Evolutionary conservation across 2,113 vertebrate genomes (phyloP).

Genomic region (Dendrocopos noguchii): DNA sequence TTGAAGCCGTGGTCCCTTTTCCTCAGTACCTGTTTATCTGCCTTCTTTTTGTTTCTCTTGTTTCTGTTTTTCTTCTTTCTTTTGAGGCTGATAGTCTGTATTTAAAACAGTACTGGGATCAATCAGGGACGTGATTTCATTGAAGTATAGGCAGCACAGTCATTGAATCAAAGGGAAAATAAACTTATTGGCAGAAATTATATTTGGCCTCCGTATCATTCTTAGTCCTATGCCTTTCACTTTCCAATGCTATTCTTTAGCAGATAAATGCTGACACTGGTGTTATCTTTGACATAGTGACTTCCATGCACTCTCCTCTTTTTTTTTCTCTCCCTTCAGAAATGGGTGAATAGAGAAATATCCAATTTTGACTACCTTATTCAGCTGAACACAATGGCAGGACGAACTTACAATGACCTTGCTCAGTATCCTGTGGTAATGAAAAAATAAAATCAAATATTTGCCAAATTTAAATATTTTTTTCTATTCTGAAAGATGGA

Average conservation of each 20-base stretch:
- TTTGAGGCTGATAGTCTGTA: background rate
- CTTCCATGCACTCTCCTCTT: background rate
- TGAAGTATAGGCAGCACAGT: background rate
- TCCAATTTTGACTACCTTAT: constrained; percentile 98
- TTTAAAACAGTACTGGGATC: background rate
- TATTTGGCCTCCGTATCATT: background rate
- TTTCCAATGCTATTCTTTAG: background rate
- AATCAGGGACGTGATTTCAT: background rate
- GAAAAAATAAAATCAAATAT: background rate
- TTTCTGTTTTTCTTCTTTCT: background rate
- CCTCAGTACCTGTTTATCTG: background rate
- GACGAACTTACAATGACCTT: constrained; percentile 95
- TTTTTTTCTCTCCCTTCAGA: constrained; percentile 75
- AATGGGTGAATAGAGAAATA: constrained; percentile 98
- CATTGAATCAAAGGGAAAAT: background rate
- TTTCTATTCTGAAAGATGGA: background rate
- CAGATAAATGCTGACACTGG: background rate
- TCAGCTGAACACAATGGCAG: constrained; percentile 97
- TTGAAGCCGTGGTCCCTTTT: background rate
- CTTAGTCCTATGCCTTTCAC: background rate
- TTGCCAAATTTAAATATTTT: background rate
- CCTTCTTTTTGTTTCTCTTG: background rate
- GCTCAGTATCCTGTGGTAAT: constrained; percentile 97
- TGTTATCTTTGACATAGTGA: background rate
- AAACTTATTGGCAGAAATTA: background rate